Percentiles rank a stretch among this genome's conserved stretches.
These are phyloP conservation scores for Tetramorium parvispinum DNA, from an alignment of 1,140 invertebrate genomes.

Conservation along the genomic window DNA sequence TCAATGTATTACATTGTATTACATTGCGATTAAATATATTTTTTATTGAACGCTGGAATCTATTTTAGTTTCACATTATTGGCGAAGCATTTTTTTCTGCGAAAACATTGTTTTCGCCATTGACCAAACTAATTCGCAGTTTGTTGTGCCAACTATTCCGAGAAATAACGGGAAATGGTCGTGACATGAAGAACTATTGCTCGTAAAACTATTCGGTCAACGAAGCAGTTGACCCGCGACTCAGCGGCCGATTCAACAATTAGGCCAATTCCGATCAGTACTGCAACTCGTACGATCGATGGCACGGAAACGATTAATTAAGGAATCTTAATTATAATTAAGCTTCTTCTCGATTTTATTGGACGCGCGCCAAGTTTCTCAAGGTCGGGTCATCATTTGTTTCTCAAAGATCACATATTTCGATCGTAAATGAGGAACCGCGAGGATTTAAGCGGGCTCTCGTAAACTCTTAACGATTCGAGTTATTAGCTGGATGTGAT, in stretches of 20 bases:
- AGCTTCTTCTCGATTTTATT: constrained; percentile 19
- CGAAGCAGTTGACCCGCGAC: constrained; percentile 68
- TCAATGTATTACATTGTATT: not conserved
- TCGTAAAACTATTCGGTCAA: constrained; percentile 62
- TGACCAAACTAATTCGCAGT: constrained; percentile 19
- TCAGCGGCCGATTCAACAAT: constrained; percentile 57
- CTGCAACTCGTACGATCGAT: constrained; percentile 12
- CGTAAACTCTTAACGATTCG: not conserved
- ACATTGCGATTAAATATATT: not conserved
- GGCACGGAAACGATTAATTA: not conserved
- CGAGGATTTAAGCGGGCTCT: not conserved
- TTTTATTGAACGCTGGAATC: not conserved
- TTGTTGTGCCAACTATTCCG: constrained; percentile 45
- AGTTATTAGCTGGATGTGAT: constrained; percentile 3
- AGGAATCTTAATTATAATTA: constrained; percentile 3
- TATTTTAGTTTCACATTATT: constrained; percentile 1
- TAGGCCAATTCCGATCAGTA: constrained; percentile 50
- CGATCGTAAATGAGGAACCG: constrained; percentile 11
- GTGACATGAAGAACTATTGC: constrained; percentile 58
- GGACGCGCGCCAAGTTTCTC: not conserved
- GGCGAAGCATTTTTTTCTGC: not conserved
- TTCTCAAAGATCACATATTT: not conserved
- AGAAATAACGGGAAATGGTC: constrained; percentile 68
- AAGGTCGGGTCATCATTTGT: not conserved
- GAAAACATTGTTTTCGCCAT: constrained; percentile 9